Percentiles rank a stretch among this genome's conserved stretches.
These are phyloP conservation scores for Ctenopoma kingsleyae DNA, from an alignment of 2,797 vertebrate species.

Conservation along the genomic window DNA sequence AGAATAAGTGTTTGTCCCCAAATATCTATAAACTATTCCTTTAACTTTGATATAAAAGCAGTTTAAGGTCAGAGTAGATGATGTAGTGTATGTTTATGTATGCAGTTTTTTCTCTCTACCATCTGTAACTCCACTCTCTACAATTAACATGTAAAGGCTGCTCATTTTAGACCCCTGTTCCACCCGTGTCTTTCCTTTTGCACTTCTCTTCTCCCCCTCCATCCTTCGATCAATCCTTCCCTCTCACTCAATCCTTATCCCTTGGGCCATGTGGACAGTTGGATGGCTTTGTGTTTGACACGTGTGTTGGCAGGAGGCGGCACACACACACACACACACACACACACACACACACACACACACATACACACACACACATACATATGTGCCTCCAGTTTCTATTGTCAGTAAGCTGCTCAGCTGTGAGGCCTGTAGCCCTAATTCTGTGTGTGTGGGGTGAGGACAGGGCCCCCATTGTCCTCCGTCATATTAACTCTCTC, in stretches of 20 bases:
- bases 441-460: constrained; percentile 70
- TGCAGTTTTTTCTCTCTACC: constrained; percentile 50
- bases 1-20: neutral
- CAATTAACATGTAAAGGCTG: neutral
- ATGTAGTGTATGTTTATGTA: constrained; percentile 15
- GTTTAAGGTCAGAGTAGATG: neutral
- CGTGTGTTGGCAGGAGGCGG: constrained; percentile 72
- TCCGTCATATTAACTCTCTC: constrained; percentile 73
- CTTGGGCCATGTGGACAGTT: constrained; percentile 68
- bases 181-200: constrained; percentile 48
- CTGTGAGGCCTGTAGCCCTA: constrained; percentile 70
- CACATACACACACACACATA: constrained; percentile 32
- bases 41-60: neutral
- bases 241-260: constrained; percentile 39
- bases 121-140: constrained; percentile 70
- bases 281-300: constrained; percentile 79
- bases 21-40: neutral
- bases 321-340: constrained; percentile 19
- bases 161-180: constrained; percentile 20
- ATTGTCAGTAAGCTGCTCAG: constrained; percentile 75
- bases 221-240: constrained; percentile 34
- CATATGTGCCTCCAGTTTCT: constrained; percentile 48
- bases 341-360: constrained; percentile 15
- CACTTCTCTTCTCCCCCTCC: constrained; percentile 26
- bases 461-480: constrained; percentile 77